Percentiles rank a stretch among this genome's conserved stretches.
These are phyloP conservation scores for Amphiprion clarkii DNA, from an alignment of 2,797 vertebrate species.

Conservation along the genomic window DNA sequence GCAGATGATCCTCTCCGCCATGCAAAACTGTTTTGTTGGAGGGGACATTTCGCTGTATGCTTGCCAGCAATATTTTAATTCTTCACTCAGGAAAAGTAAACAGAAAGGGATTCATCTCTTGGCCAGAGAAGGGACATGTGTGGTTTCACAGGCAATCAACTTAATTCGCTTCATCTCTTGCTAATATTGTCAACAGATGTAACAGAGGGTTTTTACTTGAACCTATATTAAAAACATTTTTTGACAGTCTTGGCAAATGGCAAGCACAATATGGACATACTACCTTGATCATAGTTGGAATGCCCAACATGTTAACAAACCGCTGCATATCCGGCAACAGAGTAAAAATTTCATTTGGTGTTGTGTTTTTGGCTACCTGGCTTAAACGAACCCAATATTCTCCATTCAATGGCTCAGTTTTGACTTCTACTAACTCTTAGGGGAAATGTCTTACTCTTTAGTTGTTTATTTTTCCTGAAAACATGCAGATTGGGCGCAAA, in stretches of 20 bases:
- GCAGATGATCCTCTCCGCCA: neutral
- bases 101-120: neutral
- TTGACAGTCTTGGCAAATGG: too few relatives aligned
- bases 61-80: slow-evolving; percentile 5
- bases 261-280: too few relatives aligned
- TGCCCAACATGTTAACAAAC: too few relatives aligned
- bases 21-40: slow-evolving; percentile 2
- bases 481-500: neutral
- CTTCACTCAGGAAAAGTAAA: slow-evolving; percentile 1
- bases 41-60: neutral
- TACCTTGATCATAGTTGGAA: too few relatives aligned
- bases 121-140: neutral
- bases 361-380: neutral
- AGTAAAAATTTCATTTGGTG: neutral
- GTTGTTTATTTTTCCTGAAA: neutral
- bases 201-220: too few relatives aligned
- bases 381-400: neutral
- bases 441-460: neutral
- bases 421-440: neutral
- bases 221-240: too few relatives aligned
- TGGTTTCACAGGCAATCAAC: too few relatives aligned
- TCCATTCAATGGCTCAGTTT: neutral
- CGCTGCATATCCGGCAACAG: neutral
- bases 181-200: too few relatives aligned
- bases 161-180: too few relatives aligned